Percentiles rank a stretch among this genome's conserved stretches.
phyloP scores from a whole-genome alignment of 2,888 invertebrate genomes.

The Drosophila melanocephala region DNA sequence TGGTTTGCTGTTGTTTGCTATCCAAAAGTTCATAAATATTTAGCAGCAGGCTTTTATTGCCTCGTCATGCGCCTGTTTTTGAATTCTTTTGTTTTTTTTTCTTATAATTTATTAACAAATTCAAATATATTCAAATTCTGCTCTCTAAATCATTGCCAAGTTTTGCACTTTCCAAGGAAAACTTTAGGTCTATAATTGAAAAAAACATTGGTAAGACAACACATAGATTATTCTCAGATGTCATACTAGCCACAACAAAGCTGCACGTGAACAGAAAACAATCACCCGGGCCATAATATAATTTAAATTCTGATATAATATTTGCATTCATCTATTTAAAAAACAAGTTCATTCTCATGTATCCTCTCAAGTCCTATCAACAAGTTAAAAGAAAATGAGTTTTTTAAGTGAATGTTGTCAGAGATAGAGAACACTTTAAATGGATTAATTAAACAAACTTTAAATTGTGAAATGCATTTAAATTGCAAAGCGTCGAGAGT shows the following conservation, averaged over 20 bases:
- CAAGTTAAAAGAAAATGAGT: neutral
- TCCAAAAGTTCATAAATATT: conserved; percentile 63
- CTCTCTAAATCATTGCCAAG: neutral
- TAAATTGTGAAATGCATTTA: conserved; percentile 11
- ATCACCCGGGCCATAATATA: neutral
- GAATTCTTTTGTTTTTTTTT: conserved; percentile 26
- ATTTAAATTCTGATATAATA: neutral
- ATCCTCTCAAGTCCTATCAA: neutral
- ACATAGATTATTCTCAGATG: neutral
- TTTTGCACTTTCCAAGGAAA: neutral
- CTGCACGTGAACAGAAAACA: neutral
- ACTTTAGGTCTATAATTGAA: neutral
- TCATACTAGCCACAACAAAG: neutral
- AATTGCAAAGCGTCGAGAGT: conserved; percentile 1
- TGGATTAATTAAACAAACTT: conserved; percentile 9
- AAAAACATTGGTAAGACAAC: neutral
- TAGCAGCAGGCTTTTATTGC: conserved; percentile 34
- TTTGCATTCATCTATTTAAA: neutral
- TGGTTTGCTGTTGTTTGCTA: conserved; percentile 54
- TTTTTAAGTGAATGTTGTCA: neutral
- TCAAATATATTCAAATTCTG: neutral
- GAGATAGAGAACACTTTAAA: neutral
- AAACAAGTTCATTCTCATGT: neutral
- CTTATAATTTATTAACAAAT: neutral
- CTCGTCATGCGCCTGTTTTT: conserved; percentile 10